Base-by-base conservation (phyloP, 2,113 vertebrate genomes). In the Rhabdornis inornatus region DNA sequence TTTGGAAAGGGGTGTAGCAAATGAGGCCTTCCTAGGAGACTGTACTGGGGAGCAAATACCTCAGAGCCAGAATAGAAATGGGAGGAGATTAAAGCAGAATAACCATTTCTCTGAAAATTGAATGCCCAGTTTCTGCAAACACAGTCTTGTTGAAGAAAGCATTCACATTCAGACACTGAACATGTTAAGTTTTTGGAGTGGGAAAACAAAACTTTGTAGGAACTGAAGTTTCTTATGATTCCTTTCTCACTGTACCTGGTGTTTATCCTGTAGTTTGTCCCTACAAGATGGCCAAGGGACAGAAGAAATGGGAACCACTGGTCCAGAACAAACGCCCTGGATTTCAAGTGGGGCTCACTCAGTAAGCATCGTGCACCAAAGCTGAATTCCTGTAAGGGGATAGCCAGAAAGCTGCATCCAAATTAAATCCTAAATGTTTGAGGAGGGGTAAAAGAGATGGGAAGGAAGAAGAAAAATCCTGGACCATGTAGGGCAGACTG, bases 1-100 rank as follows among this genome's bases (percentile, higher is more conserved):
- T 97, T 86, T 87, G 88, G 83, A 71, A 93, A 93, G 57, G 77
- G 76, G 9, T 64, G 53, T 25, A 89, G 83, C 72, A 75, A 92
- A 92, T 79, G 87, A 95, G 37, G 50, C 81, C 66, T 91, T 95
- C 69, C 81, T 88, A 65, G 55, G 60, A 96, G 79, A 74, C 76
- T 87, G 17, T 22, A 8, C 5, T 79, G 59, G 84, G 45, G 89
- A 69, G 61, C 37, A 92, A 94, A 92, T 72, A 27, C 81, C 81
- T 61, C 45, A 56, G 74, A 72, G 83, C 30, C 74, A 89, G 72
- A 81, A 84, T 7, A 78, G 89, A 61, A 89, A 60, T 69, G 74
- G 68, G 70, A 93, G 69, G 56, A 82, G 74, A 84, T 75, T 70
- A 60, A 82, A 89, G 65, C 39, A 82, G 77, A 91, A 89, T 39